phyloP scores from a whole-genome alignment of 2,113 vertebrate genomes.

The Hippocampus mohnikei region DNA sequence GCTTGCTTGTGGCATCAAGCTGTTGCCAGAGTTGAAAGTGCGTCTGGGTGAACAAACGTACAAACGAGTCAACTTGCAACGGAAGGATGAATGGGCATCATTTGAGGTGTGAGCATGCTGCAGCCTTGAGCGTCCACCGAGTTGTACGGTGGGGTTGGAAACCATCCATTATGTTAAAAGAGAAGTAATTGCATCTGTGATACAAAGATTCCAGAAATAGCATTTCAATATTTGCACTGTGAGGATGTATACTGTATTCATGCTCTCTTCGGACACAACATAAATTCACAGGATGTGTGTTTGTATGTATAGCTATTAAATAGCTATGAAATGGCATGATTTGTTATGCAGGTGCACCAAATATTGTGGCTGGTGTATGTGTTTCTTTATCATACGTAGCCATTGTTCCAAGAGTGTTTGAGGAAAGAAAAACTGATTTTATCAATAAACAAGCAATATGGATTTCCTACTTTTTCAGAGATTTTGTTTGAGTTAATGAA shows the following conservation, averaged over 20 bases:
- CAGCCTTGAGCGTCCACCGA: background rate
- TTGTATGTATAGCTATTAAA: too few relatives aligned
- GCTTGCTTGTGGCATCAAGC: background rate
- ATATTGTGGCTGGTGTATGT: background rate
- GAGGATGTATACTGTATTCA: background rate
- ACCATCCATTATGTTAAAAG: background rate
- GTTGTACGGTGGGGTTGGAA: background rate
- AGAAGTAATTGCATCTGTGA: background rate
- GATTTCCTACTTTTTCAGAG: background rate
- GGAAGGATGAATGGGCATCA: background rate
- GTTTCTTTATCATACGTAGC: background rate
- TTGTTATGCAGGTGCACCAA: background rate
- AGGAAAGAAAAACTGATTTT: background rate
- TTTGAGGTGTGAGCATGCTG: background rate
- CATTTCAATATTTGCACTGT: background rate
- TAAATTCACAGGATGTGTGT: too few relatives aligned
- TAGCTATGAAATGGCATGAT: too few relatives aligned
- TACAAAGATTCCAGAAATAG: too few relatives aligned
- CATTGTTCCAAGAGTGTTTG: background rate
- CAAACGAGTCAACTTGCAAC: background rate
- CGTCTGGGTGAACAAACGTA: background rate
- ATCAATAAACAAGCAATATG: background rate
- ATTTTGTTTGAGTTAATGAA: background rate
- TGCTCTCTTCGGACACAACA: too few relatives aligned
- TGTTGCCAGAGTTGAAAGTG: background rate